Conservation (phyloP, 1,140 invertebrate species). For the Drosophila pachea region DNA sequence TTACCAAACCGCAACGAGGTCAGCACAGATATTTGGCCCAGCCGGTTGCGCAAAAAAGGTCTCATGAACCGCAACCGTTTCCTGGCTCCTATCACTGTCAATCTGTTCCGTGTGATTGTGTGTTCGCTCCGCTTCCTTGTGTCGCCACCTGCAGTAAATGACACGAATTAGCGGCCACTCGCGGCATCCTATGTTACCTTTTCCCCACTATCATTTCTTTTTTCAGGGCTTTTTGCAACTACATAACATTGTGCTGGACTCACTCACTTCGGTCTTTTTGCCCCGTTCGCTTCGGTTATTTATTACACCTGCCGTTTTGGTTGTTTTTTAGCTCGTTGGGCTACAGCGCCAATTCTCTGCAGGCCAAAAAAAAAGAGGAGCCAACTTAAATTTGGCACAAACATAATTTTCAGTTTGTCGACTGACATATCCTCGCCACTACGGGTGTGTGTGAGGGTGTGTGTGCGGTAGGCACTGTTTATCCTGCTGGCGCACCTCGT, state of each 20-base stretch:
- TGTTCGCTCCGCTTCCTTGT: conserved; percentile 46
- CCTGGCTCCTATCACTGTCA: conserved; percentile 66
- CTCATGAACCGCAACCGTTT: conserved; percentile 55
- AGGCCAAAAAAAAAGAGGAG: conserved; percentile 45
- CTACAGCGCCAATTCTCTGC: conserved; percentile 39
- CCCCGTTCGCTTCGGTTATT: conserved; percentile 62
- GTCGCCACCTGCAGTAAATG: conserved; percentile 73
- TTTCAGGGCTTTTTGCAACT: background rate
- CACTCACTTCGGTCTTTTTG: conserved; percentile 21
- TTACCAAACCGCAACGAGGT: conserved; percentile 54
- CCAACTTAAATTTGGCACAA: conserved; percentile 72
- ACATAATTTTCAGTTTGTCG: conserved; percentile 75
- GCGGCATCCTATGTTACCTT: conserved; percentile 14
- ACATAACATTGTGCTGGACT: conserved; percentile 49
- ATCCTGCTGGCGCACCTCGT: conserved; percentile 43
- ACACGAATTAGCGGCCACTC: conserved; percentile 65
- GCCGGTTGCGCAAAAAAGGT: conserved; percentile 28
- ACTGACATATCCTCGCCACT: conserved; percentile 67
- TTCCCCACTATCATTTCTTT: conserved; percentile 17
- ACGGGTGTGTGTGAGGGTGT: conserved; percentile 8
- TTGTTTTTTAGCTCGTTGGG: conserved; percentile 54
- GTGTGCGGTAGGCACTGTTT: conserved; percentile 43
- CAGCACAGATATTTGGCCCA: conserved; percentile 55
- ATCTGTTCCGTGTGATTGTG: conserved; percentile 50
- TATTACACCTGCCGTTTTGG: conserved; percentile 75